Evolutionary conservation across 2,797 vertebrate species (phyloP).

Genomic region (Sebastes nivosus): DNA sequence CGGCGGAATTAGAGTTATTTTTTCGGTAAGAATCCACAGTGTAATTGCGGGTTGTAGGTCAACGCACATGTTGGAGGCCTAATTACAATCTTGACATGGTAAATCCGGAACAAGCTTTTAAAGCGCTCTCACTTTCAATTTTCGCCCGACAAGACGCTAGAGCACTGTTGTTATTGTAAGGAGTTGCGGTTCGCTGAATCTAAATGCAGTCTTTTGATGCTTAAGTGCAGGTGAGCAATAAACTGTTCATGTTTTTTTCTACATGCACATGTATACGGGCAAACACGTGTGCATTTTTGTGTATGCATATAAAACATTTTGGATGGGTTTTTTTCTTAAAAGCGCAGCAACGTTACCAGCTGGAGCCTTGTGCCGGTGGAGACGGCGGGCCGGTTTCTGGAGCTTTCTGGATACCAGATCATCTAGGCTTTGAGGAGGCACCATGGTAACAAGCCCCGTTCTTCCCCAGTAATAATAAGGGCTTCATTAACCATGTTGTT

Average conservation of each 20-base stretch:
- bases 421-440: slow-evolving; percentile 64
- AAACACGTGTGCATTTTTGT: slow-evolving; percentile 38
- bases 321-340: slow-evolving; percentile 35
- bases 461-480: slow-evolving; percentile 55
- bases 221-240: slow-evolving; percentile 56
- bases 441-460: slow-evolving; percentile 55
- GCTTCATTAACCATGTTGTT: slow-evolving; percentile 70
- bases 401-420: slow-evolving; percentile 66
- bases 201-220: slow-evolving; percentile 65
- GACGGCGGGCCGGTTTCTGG: slow-evolving; percentile 55
- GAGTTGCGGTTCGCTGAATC: slow-evolving; percentile 45
- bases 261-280: neutral
- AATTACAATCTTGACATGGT: slow-evolving; percentile 80
- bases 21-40: slow-evolving; percentile 64
- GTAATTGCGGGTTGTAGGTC: slow-evolving; percentile 79
- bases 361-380: slow-evolving; percentile 44
- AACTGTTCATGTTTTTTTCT: slow-evolving; percentile 24
- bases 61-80: slow-evolving; percentile 73
- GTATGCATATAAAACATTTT: slow-evolving; percentile 39
- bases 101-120: slow-evolving; percentile 70
- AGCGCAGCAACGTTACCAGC: slow-evolving; percentile 51
- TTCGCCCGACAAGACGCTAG: slow-evolving; percentile 48
- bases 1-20: slow-evolving; percentile 53
- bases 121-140: slow-evolving; percentile 65
- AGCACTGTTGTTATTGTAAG: slow-evolving; percentile 56